A percentile compares a stretch with the other conserved stretches of the same genome.
Evolutionary conservation across 2,113 vertebrate genomes (phyloP).

Genomic region (Pongo pygmaeus): DNA sequence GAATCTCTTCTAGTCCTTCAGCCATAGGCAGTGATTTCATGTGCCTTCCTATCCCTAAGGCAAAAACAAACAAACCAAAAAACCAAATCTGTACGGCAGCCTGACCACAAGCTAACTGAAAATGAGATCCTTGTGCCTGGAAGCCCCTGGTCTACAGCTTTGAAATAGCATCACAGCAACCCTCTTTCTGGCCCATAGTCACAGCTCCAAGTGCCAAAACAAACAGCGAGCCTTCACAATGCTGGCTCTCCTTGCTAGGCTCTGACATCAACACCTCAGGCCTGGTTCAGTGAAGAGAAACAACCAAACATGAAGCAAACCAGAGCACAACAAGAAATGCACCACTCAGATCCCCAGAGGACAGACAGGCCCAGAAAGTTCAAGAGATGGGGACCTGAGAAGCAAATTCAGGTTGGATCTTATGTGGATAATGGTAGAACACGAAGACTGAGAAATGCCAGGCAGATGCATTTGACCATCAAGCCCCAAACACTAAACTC

Average conservation of each 20-base stretch:
- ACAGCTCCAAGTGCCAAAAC: not conserved
- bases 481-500: not conserved
- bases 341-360: not conserved
- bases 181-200: not conserved
- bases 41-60: not conserved
- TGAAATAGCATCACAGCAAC: not conserved
- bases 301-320: not conserved
- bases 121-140: not conserved
- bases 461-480: not conserved
- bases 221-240: not conserved
- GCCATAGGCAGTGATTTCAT: not conserved
- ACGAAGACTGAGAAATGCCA: not conserved
- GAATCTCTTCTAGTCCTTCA: not conserved
- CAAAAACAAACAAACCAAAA: not conserved
- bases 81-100: not conserved
- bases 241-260: not conserved
- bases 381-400: not conserved
- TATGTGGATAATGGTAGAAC: not conserved
- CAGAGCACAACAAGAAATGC: not conserved
- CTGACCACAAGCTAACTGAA: not conserved
- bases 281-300: not conserved
- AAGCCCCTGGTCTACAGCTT: not conserved
- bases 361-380: not conserved
- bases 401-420: not conserved
- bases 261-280: not conserved